A percentile compares a stretch with the other conserved stretches of the same genome.
Evolutionary conservation across 2,888 invertebrate genomes (phyloP).

Genomic region (Campoplex capitator): DNA sequence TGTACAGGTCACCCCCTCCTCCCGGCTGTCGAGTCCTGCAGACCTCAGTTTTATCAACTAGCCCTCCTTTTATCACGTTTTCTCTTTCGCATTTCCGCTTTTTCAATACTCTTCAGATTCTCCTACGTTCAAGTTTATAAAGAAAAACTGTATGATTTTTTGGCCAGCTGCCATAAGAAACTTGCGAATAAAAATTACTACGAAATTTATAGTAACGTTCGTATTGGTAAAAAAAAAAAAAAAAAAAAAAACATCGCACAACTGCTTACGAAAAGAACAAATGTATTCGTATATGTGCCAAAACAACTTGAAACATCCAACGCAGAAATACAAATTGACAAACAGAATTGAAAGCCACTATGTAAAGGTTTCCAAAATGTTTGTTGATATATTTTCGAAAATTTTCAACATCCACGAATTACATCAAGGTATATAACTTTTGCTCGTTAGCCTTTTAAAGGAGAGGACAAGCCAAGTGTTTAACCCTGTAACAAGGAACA

Average conservation of each 20-base stretch:
- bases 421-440: conserved; percentile 1
- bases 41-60: conserved; percentile 32
- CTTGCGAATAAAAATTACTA: neutral
- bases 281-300: neutral
- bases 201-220: neutral
- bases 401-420: neutral
- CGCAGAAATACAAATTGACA: neutral
- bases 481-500: conserved; percentile 38
- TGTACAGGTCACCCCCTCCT: neutral
- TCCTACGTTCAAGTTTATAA: neutral
- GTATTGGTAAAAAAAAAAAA: neutral
- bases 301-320: neutral
- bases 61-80: conserved; percentile 13
- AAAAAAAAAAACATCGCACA: neutral
- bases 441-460: conserved; percentile 8
- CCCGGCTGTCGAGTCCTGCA: conserved; percentile 11
- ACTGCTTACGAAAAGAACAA: neutral
- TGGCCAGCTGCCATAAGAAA: neutral
- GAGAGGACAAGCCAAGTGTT: conserved; percentile 37
- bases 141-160: neutral
- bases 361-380: neutral
- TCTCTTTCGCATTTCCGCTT: neutral
- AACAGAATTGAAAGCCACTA: neutral
- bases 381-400: neutral
- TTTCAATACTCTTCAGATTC: neutral